Evolutionary conservation across 2,797 vertebrate genomes (phyloP).

Genomic region (Sebastes kiyomatsui): DNA sequence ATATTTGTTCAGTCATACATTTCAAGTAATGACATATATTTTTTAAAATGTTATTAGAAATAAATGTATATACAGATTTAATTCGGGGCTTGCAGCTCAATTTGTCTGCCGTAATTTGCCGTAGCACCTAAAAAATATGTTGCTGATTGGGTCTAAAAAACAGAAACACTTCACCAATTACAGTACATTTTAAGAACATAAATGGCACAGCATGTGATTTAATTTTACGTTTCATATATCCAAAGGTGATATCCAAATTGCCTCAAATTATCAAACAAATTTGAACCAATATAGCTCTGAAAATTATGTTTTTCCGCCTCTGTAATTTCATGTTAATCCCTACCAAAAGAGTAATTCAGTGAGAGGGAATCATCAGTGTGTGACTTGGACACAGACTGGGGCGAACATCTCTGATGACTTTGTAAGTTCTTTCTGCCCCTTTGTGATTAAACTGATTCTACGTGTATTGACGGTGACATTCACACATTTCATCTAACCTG

Average conservation of each 20-base stretch:
- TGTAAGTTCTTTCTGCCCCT: not conserved
- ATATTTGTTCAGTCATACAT: not conserved
- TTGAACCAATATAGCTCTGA: not conserved
- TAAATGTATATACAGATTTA: not conserved
- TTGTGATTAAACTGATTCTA: not conserved
- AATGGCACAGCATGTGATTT: not conserved
- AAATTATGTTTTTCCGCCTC: not conserved
- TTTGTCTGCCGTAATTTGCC: not conserved
- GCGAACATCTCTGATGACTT: not conserved
- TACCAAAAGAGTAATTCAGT: not conserved
- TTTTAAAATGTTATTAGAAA: not conserved
- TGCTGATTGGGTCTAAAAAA: not conserved
- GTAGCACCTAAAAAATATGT: not conserved
- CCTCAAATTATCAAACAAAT: constrained; percentile 7
- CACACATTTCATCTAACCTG: not conserved
- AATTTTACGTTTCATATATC: constrained; percentile 9
- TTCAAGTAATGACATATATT: not conserved
- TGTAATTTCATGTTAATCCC: constrained; percentile 9
- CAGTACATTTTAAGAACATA: not conserved
- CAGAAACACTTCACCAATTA: not conserved
- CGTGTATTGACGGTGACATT: not conserved
- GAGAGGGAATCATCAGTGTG: not conserved
- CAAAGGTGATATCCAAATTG: not conserved
- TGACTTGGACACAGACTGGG: not conserved
- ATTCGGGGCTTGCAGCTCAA: not conserved